Conservation (phyloP, 1,140 invertebrate species). For the Drepana arcuata region DNA sequence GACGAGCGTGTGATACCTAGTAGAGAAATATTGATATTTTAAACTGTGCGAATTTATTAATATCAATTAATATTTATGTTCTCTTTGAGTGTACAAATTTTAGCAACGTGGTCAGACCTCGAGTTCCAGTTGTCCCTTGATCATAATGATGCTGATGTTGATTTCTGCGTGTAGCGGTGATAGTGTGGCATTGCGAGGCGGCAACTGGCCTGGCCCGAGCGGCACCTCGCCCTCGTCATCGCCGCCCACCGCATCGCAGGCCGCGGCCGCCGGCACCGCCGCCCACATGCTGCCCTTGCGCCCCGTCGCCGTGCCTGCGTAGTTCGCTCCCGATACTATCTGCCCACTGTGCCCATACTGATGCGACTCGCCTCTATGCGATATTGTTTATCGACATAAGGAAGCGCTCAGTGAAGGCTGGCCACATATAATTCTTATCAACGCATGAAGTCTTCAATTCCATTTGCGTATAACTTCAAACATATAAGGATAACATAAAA, state of each 20-base stretch:
- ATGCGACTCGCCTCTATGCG: not conserved
- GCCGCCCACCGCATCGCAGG: conserved; percentile 37
- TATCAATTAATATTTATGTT: too few relatives aligned
- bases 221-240: conserved; percentile 61
- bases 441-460: too few relatives aligned
- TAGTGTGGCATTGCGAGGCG: conserved; percentile 80
- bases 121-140: conserved; percentile 92
- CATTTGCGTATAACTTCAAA: too few relatives aligned
- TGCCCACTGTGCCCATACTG: conserved; percentile 8
- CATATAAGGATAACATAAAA: too few relatives aligned
- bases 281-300: conserved; percentile 71
- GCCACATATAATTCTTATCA: too few relatives aligned
- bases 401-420: too few relatives aligned
- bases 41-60: not conserved
- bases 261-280: conserved; percentile 51
- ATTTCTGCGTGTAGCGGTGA: conserved; percentile 83
- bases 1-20: conserved; percentile 58
- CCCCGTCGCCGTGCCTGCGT: conserved; percentile 55
- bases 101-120: too few relatives aligned
- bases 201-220: conserved; percentile 84
- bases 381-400: conserved; percentile 7
- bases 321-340: conserved; percentile 23
- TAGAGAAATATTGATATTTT: not conserved
- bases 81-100: too few relatives aligned
- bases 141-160: conserved; percentile 89